Conservation (phyloP, 2,888 invertebrate species). For the Temnothorax rugatulus region DNA sequence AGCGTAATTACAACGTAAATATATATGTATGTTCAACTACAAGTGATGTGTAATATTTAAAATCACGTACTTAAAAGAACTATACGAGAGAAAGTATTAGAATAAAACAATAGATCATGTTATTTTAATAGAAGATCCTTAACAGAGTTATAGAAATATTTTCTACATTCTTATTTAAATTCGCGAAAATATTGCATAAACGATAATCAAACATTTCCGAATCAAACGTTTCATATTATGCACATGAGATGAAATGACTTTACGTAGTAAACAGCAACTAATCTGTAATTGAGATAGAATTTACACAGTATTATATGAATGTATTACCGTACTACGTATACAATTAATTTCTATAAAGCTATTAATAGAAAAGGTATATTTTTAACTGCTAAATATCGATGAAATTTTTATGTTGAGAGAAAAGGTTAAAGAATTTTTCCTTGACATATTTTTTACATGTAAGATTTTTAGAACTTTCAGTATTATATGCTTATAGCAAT, state of each 20-base stretch:
- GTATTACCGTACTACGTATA: background rate
- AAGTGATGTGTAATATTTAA: background rate
- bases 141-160: slow-evolving; percentile 10
- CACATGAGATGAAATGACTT: slow-evolving; percentile 39
- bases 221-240: slow-evolving; percentile 19
- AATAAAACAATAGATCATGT: background rate
- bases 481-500: slow-evolving; percentile 3
- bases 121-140: slow-evolving; percentile 15
- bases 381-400: slow-evolving; percentile 3
- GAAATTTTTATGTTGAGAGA: slow-evolving; percentile 3
- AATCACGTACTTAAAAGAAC: background rate
- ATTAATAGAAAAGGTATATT: slow-evolving; percentile 11
- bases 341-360: background rate
- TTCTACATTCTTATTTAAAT: background rate
- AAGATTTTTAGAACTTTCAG: slow-evolving; percentile 33
- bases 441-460: slow-evolving; percentile 22
- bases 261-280: slow-evolving; percentile 10
- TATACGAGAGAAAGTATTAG: background rate
- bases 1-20: background rate
- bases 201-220: slow-evolving; percentile 35
- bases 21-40: background rate
- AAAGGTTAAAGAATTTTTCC: slow-evolving; percentile 4
- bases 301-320: slow-evolving; percentile 28
- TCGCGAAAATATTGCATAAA: background rate
- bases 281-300: slow-evolving; percentile 16